Evolutionary conservation across 2,888 invertebrate genomes (phyloP).

Genomic region (Melolontha melolontha): DNA sequence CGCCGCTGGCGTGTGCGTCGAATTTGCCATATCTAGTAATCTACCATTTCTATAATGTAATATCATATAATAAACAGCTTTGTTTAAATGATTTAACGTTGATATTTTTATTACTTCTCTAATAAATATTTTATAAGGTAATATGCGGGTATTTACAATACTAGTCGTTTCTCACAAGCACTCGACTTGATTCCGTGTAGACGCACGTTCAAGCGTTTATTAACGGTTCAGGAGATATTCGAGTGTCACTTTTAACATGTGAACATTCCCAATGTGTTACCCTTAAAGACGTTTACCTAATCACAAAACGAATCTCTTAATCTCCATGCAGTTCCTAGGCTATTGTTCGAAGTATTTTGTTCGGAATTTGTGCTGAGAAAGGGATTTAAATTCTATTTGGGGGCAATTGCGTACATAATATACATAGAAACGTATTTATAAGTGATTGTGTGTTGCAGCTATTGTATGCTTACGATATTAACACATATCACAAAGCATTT

Average conservation of each 20-base stretch:
- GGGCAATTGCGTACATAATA: constrained; percentile 11
- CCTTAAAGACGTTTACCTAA: constrained; percentile 1
- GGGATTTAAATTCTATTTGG: constrained; percentile 1
- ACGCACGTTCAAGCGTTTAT: constrained; percentile 5
- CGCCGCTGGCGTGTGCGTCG: too few relatives aligned
- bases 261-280: constrained; percentile 11
- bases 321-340: background rate
- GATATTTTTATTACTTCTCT: too few relatives aligned
- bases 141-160: too few relatives aligned
- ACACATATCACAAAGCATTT: too few relatives aligned
- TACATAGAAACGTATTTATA: too few relatives aligned
- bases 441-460: too few relatives aligned
- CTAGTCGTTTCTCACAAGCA: constrained; percentile 12
- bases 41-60: too few relatives aligned
- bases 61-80: too few relatives aligned
- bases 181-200: constrained; percentile 10
- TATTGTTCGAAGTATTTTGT: constrained; percentile 1
- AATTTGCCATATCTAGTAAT: too few relatives aligned
- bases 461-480: too few relatives aligned
- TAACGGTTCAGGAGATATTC: constrained; percentile 22
- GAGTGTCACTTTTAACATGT: constrained; percentile 34
- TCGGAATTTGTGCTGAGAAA: constrained; percentile 5
- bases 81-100: too few relatives aligned
- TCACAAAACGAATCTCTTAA: constrained; percentile 12
- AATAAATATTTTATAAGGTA: too few relatives aligned